Percentiles rank a stretch among this genome's conserved stretches.
Conservation (phyloP, 2,888 invertebrate species). For the Apotomis turbidana region DNA sequence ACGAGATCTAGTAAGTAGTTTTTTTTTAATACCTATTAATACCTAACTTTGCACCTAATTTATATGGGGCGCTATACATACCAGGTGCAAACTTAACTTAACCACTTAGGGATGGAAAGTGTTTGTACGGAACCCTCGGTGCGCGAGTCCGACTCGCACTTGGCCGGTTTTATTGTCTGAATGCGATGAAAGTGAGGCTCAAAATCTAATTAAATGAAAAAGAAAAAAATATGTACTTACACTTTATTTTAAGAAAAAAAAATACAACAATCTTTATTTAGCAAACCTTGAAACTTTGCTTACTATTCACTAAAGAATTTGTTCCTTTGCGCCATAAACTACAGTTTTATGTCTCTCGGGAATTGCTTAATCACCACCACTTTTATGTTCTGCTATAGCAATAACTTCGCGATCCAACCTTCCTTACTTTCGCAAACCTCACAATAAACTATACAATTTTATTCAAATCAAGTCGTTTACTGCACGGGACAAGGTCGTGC, state of each 20-base stretch:
- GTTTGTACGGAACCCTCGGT: too few relatives aligned
- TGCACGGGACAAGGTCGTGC: constrained; percentile 6
- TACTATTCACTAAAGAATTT: not conserved
- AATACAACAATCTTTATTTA: not conserved
- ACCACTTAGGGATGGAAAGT: too few relatives aligned
- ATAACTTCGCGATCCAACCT: constrained; percentile 20
- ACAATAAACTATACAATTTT: constrained; percentile 1
- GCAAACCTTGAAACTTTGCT: not conserved
- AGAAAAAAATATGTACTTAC: too few relatives aligned
- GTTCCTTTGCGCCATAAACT: constrained; percentile 7
- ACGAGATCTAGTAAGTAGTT: too few relatives aligned
- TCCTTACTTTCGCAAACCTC: constrained; percentile 11
- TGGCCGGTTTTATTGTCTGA: too few relatives aligned
- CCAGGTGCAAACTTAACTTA: too few relatives aligned
- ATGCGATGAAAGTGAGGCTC: too few relatives aligned
- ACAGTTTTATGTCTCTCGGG: constrained; percentile 35
- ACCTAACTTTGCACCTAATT: too few relatives aligned
- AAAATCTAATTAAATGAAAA: too few relatives aligned
- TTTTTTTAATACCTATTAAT: too few relatives aligned
- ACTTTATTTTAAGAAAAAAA: not conserved
- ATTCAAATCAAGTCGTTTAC: not conserved
- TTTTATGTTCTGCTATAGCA: constrained; percentile 22
- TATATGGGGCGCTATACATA: too few relatives aligned
- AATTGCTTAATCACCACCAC: constrained; percentile 51
- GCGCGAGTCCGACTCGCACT: too few relatives aligned